A percentile compares a stretch with the other conserved stretches of the same genome.
These are phyloP conservation scores for Gallinago undulata DNA, from an alignment of 2,113 vertebrate genomes.

Conservation along the genomic window DNA sequence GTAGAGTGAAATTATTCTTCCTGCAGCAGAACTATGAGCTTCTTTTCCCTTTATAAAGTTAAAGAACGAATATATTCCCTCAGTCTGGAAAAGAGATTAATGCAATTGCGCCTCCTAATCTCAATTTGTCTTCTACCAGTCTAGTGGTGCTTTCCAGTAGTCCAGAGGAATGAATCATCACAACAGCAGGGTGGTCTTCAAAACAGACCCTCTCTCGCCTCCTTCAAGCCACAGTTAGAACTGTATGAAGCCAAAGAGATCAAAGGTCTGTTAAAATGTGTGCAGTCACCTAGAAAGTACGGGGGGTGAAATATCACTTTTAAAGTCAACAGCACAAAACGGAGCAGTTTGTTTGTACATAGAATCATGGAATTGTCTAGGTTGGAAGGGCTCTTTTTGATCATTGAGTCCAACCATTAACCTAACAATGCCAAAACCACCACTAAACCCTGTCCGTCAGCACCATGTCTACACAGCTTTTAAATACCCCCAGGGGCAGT, in stretches of 20 bases:
- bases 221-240: background rate
- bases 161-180: background rate
- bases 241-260: background rate
- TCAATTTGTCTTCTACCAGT: background rate
- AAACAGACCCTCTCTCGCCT: background rate
- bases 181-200: background rate
- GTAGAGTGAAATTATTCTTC: background rate
- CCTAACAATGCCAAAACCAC: background rate
- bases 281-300: background rate
- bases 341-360: background rate
- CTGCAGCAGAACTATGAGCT: background rate
- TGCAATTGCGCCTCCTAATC: background rate
- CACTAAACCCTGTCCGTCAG: background rate
- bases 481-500: background rate
- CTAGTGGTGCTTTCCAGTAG: background rate
- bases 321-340: background rate
- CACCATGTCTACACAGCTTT: background rate
- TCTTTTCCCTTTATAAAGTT: background rate
- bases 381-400: background rate
- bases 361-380: background rate
- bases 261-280: background rate
- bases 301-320: rapidly evolving
- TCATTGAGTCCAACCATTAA: background rate
- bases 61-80: background rate
- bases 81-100: background rate